A percentile compares a stretch with the other conserved stretches of the same genome.
Evolutionary conservation across 2,888 invertebrate species (phyloP).

Genomic region (Diloba caeruleocephala): DNA sequence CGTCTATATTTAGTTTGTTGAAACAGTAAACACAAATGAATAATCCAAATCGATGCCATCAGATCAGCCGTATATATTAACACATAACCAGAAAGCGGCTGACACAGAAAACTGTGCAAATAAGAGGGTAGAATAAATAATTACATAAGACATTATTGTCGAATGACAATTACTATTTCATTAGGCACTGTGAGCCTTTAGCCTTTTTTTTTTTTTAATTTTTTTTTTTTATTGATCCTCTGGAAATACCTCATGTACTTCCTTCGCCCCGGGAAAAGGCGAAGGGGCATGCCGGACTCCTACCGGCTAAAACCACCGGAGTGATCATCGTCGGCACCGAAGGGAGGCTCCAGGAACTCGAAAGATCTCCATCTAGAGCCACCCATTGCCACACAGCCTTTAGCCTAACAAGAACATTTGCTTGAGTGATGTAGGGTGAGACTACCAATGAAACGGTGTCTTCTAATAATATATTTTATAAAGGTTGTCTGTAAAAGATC

Average conservation of each 20-base stretch:
- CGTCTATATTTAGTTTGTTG: background rate
- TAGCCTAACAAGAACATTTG: conserved; percentile 34
- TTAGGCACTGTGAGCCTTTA: conserved; percentile 33
- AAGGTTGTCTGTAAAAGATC: too few species aligned
- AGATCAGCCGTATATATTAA: background rate
- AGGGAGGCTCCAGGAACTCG: too few species aligned
- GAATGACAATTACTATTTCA: conserved; percentile 45
- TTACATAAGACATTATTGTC: conserved; percentile 25
- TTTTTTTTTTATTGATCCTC: too few species aligned
- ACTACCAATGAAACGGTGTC: conserved; percentile 1
- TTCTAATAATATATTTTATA: background rate
- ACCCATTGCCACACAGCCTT: too few species aligned
- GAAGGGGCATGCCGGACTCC: too few species aligned
- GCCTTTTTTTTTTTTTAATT: too few species aligned
- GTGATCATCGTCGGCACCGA: too few species aligned
- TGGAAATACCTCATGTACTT: too few species aligned
- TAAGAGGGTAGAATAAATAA: conserved; percentile 1
- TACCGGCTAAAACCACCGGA: too few species aligned
- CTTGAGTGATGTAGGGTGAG: conserved; percentile 15
- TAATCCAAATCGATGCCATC: background rate
- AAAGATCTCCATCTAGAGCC: too few species aligned
- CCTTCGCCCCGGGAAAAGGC: too few species aligned
- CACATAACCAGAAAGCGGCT: conserved; percentile 1
- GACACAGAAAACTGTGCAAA: too few species aligned
- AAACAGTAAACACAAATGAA: conserved; percentile 2